Evolutionary conservation across 2,113 vertebrate species (phyloP), one percentile per base, ranked within the genome.

Genomic region (Odocoileus hemionus): DNA sequence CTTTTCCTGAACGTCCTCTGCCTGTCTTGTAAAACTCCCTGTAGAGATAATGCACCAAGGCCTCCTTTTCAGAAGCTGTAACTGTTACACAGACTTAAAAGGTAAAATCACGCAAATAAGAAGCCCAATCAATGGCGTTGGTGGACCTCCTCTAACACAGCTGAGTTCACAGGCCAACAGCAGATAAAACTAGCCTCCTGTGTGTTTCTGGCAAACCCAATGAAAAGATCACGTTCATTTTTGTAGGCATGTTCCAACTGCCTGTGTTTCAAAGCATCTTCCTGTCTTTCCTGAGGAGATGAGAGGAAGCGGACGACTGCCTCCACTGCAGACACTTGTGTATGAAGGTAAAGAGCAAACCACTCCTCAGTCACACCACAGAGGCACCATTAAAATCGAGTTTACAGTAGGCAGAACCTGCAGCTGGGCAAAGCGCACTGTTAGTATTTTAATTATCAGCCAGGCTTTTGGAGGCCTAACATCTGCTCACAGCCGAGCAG

Each of bases 371-470:
- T 93, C 98, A 98, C 96, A 96, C 98, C 98, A 98, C 98, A 98
- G 98, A 98, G 98, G 98, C 98, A 98, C 98, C 98, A 99, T 99
- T 99, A 99, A 99, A 99, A 99, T 98, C 98, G 99, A 98, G 98
- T 99, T 99, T 99, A 99, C 98, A 99, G 99, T 98, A 99, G 99
- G 98, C 99, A 99, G 98, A 98, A 98, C 98, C 98, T 99, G 98
- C 98, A 99, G 99, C 99, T 99, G 98, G 98, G 98, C 98, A 99
- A 99, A 98, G 98, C 98, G 99, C 99, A 98, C 99, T 98, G 99
- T 99, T 98, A 99, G 99, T 98, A 98, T 99, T 99, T 99, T 99
- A 99, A 99, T 99, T 99, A 99, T 99, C 99, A 98, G 98, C 21
- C 2, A 98, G 98, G 98, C 98, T 99, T 99, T 98, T 23, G 93